Percentiles rank a stretch among this genome's conserved stretches.
Evolutionary conservation across 2,888 invertebrate species (phyloP).

Genomic region (Andrena marginata): DNA sequence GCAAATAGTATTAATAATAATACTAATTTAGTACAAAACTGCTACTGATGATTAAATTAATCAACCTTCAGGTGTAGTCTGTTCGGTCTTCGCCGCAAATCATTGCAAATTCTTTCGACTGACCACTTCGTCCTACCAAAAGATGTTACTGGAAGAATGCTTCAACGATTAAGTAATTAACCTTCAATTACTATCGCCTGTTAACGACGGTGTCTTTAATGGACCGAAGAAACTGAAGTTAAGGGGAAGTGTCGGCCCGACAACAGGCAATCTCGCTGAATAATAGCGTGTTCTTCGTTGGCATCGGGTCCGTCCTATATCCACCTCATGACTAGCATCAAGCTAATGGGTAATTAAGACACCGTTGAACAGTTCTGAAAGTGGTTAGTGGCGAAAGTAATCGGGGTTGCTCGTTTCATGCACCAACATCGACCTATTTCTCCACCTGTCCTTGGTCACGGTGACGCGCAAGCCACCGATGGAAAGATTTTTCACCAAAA

Average conservation of each 20-base stretch:
- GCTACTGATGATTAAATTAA: no score
- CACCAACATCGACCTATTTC: conserved; percentile 20
- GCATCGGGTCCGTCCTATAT: background rate
- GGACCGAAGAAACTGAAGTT: background rate
- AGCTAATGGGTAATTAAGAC: conserved; percentile 24
- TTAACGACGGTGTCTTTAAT: background rate
- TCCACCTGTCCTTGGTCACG: background rate
- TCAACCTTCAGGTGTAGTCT: no score
- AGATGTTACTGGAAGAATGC: background rate
- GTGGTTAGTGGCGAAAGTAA: conserved; percentile 30
- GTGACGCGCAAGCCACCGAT: no score
- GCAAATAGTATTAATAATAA: no score
- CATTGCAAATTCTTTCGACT: no score
- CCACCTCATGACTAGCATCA: background rate
- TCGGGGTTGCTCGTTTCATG: background rate
- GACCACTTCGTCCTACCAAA: no score
- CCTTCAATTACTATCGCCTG: background rate
- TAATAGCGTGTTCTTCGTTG: conserved; percentile 9
- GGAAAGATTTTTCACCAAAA: no score
- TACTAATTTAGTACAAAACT: no score
- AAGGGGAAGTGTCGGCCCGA: background rate
- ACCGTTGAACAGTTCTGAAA: background rate
- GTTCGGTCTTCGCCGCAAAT: no score
- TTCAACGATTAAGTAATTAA: background rate
- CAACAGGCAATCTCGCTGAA: background rate